These are phyloP conservation scores for Chionis minor DNA, from an alignment of 2,113 vertebrate species.

Conservation along the genomic window DNA sequence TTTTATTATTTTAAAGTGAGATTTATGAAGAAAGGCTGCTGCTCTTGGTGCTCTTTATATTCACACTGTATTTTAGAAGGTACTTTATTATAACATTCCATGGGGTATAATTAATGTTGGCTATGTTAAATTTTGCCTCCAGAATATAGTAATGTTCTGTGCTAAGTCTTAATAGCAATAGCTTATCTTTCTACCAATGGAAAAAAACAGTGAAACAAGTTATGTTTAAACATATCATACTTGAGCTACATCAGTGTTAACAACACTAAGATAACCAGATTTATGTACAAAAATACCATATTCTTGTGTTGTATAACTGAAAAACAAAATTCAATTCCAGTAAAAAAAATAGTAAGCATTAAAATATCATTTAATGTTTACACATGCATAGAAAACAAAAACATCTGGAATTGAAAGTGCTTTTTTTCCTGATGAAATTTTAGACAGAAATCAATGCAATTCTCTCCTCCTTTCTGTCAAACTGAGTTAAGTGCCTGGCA, in stretches of 20 bases:
- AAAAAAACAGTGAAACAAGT: background rate
- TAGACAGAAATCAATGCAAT: background rate
- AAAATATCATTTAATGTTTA: background rate
- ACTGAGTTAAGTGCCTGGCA: background rate
- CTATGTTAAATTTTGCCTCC: background rate
- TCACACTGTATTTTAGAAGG: background rate
- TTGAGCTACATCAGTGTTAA: background rate
- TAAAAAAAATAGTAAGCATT: background rate
- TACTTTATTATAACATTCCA: background rate
- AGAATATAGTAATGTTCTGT: background rate
- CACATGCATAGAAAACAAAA: background rate
- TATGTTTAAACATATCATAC: background rate
- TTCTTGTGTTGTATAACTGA: background rate
- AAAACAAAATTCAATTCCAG: background rate
- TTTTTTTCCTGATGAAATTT: background rate
- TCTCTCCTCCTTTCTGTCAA: background rate
- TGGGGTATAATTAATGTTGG: background rate
- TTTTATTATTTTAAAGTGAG: conserved; percentile 21
- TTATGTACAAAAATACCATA: background rate
- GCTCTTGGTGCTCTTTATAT: background rate
- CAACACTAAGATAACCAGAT: background rate
- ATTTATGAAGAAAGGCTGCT: conserved; percentile 11
- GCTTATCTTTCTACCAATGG: background rate
- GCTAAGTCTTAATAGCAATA: background rate
- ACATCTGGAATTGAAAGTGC: background rate